Evolutionary conservation across 2,797 vertebrate species (phyloP).

Genomic region (Brachyrhaphis roseni): DNA sequence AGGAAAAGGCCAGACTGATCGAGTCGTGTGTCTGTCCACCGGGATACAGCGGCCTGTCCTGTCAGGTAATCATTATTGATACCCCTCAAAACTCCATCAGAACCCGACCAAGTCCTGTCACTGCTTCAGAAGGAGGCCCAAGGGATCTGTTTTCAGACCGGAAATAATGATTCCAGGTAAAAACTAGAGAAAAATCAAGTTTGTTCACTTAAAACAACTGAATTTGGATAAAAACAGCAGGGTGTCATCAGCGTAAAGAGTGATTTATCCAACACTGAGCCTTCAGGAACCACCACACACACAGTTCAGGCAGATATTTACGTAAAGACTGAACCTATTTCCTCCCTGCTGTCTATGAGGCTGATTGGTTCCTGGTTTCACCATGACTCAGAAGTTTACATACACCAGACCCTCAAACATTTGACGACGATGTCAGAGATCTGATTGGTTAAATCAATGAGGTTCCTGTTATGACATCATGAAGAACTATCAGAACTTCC

Average conservation of each 20-base stretch:
- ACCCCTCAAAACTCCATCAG: neutral
- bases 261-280: neutral
- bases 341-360: neutral
- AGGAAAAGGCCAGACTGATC: slow-evolving; percentile 74
- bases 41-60: slow-evolving; percentile 90
- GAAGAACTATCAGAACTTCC: too few relatives aligned
- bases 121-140: neutral
- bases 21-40: slow-evolving; percentile 91
- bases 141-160: neutral
- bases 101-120: neutral
- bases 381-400: neutral
- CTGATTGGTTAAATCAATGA: neutral
- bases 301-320: too few relatives aligned
- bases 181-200: neutral
- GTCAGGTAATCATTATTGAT: slow-evolving; percentile 83
- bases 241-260: neutral
- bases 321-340: too few relatives aligned
- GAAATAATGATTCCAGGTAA: neutral
- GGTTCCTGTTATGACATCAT: neutral
- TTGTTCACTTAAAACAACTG: neutral
- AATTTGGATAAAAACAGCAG: neutral
- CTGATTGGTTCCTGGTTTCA: neutral
- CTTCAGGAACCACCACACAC: too few relatives aligned
- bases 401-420: neutral
- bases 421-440: neutral